Base-by-base conservation (phyloP, 2,113 vertebrate species). In the Pelodiscus sinensis region DNA sequence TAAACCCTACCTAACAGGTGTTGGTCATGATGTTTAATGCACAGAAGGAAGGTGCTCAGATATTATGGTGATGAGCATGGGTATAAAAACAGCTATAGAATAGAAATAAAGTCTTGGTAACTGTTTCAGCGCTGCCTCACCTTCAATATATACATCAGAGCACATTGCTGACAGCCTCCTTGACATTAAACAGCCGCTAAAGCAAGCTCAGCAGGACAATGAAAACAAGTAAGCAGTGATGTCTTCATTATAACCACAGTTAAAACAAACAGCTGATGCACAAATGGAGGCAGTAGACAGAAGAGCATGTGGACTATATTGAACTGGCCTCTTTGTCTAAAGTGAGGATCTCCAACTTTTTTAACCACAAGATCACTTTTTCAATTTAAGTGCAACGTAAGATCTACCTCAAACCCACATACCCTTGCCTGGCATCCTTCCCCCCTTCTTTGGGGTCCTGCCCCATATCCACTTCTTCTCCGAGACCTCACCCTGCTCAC, bases 1-100 rank as follows among this genome's bases (percentile, higher is more conserved):
- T 51, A 24, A 38, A 10, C 9, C 29, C 60, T 0, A 38, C 0
- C 1, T 75, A 35, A 21, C n/a, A 71, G 31, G 4, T 35, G 31
- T 71, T 21, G 35, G 65, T 71, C 65, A 11, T 71, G n/a, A 21
- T 19, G 9, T 18, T 35, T 35, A 71, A 35, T 35, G 65, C 65
- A 35, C 65, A 21, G 35, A 71, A 35, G n/a, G 65, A 71, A 71
- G 19, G 31, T n/a, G 62, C 31, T n/a, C 8, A 65, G 62, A n/a
- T 65, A 65, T 65, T 65, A 65, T 27, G 15, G 29, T 68, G 65
- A 68, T 35, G 31, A n/a, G n/a, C 52, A 14, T 10, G 52, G n/a
- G 65, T 71, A 35, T 19, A 71, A 71, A 71, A 71, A 21, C n/a
- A n/a, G 31, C n/a, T 71, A 71, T 11, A 71, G n/a, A 71, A 71